These are phyloP conservation scores for Parapristionchus giblindavisi DNA, from an alignment of 2,888 invertebrate species.

Conservation along the genomic window DNA sequence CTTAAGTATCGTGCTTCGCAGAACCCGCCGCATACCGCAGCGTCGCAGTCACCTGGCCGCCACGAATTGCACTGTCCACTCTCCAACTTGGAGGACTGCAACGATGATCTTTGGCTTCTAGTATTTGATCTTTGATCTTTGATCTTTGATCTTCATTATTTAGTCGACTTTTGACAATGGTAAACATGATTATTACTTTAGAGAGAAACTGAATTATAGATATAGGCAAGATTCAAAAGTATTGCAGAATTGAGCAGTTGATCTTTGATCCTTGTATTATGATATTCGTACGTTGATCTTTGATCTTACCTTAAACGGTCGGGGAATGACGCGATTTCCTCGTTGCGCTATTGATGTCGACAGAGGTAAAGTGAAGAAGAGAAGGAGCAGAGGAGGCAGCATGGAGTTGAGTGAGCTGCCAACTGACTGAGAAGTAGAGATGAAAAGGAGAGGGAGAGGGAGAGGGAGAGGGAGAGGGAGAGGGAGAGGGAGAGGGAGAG, in stretches of 20 bases:
- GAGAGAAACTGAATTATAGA: no score
- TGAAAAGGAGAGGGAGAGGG: not conserved
- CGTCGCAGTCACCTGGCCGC: slow-evolving; percentile 36
- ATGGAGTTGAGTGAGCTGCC: slow-evolving; percentile 10
- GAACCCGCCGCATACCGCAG: slow-evolving; percentile 18
- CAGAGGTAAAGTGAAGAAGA: not conserved
- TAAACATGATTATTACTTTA: no score
- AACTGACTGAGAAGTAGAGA: not conserved
- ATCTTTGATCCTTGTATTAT: no score
- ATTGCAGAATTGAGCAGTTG: no score
- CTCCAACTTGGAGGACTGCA: no score
- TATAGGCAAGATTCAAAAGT: no score
- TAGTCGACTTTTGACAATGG: no score
- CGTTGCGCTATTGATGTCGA: not conserved
- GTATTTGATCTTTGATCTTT: no score
- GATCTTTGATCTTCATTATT: not conserved
- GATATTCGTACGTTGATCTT: not conserved
- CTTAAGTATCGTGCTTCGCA: slow-evolving; percentile 29
- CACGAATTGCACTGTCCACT: not conserved
- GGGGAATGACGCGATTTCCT: not conserved
- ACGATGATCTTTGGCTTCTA: no score
- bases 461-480: not conserved
- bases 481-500: not conserved
- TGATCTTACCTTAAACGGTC: not conserved
- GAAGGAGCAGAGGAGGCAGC: not conserved